Percentiles rank a stretch among this genome's conserved stretches.
These are phyloP conservation scores for Odontothrips loti DNA, from an alignment of 2,888 invertebrate genomes.

Conservation along the genomic window DNA sequence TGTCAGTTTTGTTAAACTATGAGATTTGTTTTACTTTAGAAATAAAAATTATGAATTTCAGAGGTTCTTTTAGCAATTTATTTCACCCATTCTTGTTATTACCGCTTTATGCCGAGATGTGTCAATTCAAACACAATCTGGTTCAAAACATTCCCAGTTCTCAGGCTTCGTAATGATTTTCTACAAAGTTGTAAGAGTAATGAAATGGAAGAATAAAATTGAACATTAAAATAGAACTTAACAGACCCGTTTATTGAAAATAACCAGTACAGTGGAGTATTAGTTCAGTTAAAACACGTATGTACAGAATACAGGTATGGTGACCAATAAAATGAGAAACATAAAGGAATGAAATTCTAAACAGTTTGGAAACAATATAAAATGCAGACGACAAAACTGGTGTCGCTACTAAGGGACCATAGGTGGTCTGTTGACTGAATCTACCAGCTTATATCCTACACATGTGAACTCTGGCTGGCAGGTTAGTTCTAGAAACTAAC, in stretches of 20 bases:
- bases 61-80: background rate
- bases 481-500: conserved; percentile 14
- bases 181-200: too few species aligned
- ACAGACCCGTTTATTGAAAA: conserved; percentile 18
- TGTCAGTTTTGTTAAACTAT: background rate
- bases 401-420: background rate
- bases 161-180: too few species aligned
- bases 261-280: conserved; percentile 23
- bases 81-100: background rate
- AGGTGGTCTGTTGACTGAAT: background rate
- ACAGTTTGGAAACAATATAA: background rate
- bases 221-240: background rate
- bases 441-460: conserved; percentile 13
- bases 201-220: background rate
- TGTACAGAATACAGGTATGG: conserved; percentile 4
- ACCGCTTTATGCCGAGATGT: too few species aligned
- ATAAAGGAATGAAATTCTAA: conserved; percentile 2
- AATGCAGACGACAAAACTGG: background rate
- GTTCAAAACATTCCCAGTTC: too few species aligned
- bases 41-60: background rate
- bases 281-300: conserved; percentile 2
- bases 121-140: too few species aligned
- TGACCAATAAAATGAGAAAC: background rate
- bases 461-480: background rate
- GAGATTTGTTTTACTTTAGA: background rate